These are phyloP conservation scores for Drosophila kikkawai DNA, from an alignment of 1,140 invertebrate genomes.

Conservation along the genomic window DNA sequence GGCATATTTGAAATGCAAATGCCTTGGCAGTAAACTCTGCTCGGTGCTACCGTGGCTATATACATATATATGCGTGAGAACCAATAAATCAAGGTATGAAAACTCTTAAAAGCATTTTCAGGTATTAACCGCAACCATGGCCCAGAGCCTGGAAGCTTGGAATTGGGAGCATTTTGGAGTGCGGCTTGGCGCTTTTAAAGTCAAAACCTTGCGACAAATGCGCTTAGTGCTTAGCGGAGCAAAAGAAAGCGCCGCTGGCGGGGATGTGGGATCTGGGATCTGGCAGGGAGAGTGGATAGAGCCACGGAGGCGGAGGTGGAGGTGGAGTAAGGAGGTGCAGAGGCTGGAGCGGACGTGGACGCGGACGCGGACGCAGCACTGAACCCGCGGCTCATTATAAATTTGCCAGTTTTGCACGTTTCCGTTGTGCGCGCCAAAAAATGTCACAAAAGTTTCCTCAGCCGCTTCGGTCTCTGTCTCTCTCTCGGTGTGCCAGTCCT, in stretches of 20 bases:
- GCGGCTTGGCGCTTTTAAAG: conserved; percentile 55
- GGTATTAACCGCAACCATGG: conserved; percentile 62
- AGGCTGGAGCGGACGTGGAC: conserved; percentile 27
- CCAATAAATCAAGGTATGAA: conserved; percentile 78
- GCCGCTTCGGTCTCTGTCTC: conserved; percentile 15
- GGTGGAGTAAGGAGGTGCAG: not conserved
- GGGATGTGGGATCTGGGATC: conserved; percentile 20
- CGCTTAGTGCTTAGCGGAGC: conserved; percentile 78
- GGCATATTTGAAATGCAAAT: conserved; percentile 71
- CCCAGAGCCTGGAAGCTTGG: conserved; percentile 25
- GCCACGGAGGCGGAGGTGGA: not conserved
- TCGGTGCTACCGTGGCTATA: conserved; percentile 20
- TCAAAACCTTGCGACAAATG: conserved; percentile 63
- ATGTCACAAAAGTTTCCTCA: conserved; percentile 78
- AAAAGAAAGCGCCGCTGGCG: conserved; percentile 71
- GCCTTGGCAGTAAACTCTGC: conserved; percentile 50
- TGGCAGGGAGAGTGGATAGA: conserved; percentile 7
- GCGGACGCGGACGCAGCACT: conserved; percentile 48
- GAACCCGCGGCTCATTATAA: conserved; percentile 79
- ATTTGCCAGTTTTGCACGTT: conserved; percentile 83
- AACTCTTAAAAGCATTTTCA: conserved; percentile 78
- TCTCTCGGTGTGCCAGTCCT: conserved; percentile 15
- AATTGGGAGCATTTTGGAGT: conserved; percentile 56
- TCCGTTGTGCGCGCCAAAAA: conserved; percentile 79
- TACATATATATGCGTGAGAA: conserved; percentile 12